Evolutionary conservation across 2,797 vertebrate genomes (phyloP).

Genomic region (Ceyx erithaca): DNA sequence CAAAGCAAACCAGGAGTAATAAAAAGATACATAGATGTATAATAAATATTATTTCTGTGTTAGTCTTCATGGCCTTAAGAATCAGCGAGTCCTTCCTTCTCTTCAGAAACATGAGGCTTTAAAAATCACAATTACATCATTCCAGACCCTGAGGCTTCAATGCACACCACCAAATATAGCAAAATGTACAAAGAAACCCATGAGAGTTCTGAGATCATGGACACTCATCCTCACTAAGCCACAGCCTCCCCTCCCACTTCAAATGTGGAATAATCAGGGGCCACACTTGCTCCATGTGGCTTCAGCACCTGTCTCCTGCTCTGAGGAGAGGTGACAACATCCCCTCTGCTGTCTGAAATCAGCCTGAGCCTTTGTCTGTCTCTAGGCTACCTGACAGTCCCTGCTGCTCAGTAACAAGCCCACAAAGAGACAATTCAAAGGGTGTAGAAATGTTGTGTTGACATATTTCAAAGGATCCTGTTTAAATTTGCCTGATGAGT

Average conservation of each 20-base stretch:
- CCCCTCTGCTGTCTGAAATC: neutral
- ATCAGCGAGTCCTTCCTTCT: fast-evolving
- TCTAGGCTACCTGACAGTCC: neutral
- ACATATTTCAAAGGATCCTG: neutral
- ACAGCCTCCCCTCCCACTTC: neutral
- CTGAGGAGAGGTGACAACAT: neutral
- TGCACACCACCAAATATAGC: neutral
- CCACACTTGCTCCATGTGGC: fast-evolving
- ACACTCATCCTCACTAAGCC: neutral
- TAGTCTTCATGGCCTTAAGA: neutral
- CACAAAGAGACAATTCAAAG: neutral
- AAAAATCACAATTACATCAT: neutral
- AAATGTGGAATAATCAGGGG: neutral
- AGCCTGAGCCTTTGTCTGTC: neutral
- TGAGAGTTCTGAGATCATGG: neutral
- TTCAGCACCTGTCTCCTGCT: neutral
- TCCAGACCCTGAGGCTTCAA: neutral
- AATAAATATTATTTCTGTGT: neutral
- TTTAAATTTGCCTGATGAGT: neutral
- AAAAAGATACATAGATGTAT: neutral
- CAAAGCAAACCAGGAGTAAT: neutral
- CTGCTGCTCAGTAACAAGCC: neutral
- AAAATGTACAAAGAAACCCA: neutral
- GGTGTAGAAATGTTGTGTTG: neutral
- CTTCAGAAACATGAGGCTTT: neutral